Evolutionary conservation across 2,797 vertebrate species (phyloP).

Genomic region (Cyclopterus lumpus): DNA sequence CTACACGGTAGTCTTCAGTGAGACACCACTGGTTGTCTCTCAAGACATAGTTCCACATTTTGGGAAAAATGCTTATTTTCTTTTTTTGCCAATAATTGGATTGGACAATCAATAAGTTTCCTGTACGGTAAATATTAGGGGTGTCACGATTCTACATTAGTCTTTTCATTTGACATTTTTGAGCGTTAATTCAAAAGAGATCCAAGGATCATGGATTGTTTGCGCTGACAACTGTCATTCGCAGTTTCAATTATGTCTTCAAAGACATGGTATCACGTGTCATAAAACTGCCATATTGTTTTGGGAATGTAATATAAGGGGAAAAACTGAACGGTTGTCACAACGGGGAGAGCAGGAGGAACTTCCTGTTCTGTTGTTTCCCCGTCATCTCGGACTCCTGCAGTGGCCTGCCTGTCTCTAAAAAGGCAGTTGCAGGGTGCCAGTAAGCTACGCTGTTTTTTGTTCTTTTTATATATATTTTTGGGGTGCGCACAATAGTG

Average conservation of each 20-base stretch:
- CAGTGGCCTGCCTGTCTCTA: too few species aligned
- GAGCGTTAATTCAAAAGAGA: background rate
- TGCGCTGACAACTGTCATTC: background rate
- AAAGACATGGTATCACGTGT: background rate
- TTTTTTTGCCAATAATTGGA: background rate
- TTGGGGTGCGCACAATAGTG: too few species aligned
- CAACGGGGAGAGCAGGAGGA: background rate
- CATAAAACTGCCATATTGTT: background rate
- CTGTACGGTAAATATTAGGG: background rate
- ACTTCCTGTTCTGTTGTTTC: background rate
- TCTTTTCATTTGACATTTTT: background rate
- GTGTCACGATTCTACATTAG: background rate
- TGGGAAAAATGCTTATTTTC: background rate
- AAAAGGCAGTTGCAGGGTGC: too few species aligned
- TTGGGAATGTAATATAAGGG: background rate
- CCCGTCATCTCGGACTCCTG: too few species aligned
- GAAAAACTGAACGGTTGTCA: too few species aligned
- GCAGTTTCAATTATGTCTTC: background rate
- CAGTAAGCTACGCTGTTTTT: too few species aligned
- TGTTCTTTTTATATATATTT: too few species aligned
- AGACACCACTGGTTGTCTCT: background rate
- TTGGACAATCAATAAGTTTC: background rate
- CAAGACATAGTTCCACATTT: too few species aligned
- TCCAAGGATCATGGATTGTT: background rate
- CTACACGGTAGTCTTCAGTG: background rate